Conservation (phyloP, 1,140 invertebrate genomes). For the Sinella curviseta region DNA sequence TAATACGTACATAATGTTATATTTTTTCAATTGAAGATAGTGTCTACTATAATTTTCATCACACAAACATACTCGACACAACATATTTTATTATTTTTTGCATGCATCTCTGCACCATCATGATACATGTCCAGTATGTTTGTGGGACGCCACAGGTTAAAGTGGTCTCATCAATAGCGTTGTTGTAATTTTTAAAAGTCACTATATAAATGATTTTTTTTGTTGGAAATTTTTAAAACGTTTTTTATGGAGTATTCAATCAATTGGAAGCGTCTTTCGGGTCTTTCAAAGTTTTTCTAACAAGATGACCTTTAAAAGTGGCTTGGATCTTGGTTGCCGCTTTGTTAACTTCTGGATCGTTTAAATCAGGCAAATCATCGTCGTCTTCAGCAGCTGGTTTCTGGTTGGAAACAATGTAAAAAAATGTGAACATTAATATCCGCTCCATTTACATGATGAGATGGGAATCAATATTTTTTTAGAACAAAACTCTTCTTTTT, state of each 20-base stretch:
- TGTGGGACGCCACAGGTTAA: too few relatives aligned
- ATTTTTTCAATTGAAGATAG: neutral
- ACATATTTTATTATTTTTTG: too few relatives aligned
- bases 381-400: slow-evolving; percentile 35
- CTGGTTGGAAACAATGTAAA: neutral
- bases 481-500: too few relatives aligned
- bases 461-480: too few relatives aligned
- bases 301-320: slow-evolving; percentile 18
- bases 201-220: neutral
- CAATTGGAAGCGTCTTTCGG: slow-evolving; percentile 27
- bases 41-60: too few relatives aligned
- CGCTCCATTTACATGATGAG: too few relatives aligned
- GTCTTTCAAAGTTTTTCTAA: slow-evolving; percentile 27
- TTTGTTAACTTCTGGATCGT: slow-evolving; percentile 48
- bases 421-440: neutral
- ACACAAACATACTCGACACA: too few relatives aligned
- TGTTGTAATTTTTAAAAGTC: too few relatives aligned
- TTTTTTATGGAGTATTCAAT: slow-evolving; percentile 25
- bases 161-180: too few relatives aligned
- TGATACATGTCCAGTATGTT: too few relatives aligned
- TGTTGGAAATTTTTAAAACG: neutral
- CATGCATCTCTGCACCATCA: too few relatives aligned
- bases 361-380: slow-evolving; percentile 41
- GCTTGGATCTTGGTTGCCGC: slow-evolving; percentile 45
- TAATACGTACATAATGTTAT: neutral